phyloP scores from a whole-genome alignment of 2,113 vertebrate species.

The Thalassarche chlororhynchos region DNA sequence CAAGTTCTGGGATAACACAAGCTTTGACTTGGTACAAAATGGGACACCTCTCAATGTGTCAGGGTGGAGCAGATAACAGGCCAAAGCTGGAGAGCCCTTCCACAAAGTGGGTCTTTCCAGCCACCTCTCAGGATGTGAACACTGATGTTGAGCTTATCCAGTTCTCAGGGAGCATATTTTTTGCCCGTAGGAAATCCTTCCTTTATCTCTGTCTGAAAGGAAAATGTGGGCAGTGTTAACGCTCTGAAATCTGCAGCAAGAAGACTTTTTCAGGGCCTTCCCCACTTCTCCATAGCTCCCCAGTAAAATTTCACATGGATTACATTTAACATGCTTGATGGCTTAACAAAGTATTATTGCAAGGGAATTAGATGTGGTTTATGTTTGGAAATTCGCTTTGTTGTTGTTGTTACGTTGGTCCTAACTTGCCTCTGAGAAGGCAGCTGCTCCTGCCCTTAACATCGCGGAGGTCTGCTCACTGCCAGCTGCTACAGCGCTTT shows the following conservation, averaged over 20 bases:
- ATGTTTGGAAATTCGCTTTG: neutral
- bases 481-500: neutral
- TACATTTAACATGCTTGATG: neutral
- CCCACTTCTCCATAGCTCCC: neutral
- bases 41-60: neutral
- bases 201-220: conserved; percentile 15
- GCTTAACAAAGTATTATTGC: neutral
- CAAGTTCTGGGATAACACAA: neutral
- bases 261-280: neutral
- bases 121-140: neutral
- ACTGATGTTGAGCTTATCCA: neutral
- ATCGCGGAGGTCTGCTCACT: neutral
- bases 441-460: neutral
- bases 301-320: neutral
- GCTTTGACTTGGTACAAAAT: neutral
- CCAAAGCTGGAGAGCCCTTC: neutral
- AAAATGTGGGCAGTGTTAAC: neutral
- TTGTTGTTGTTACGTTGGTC: neutral
- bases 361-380: neutral
- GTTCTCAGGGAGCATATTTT: neutral
- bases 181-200: neutral
- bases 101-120: neutral
- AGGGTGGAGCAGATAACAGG: neutral
- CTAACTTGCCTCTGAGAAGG: neutral
- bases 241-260: conserved; percentile 2